phyloP scores from a whole-genome alignment of 2,113 vertebrate genomes.

The Petaurus breviceps region DNA sequence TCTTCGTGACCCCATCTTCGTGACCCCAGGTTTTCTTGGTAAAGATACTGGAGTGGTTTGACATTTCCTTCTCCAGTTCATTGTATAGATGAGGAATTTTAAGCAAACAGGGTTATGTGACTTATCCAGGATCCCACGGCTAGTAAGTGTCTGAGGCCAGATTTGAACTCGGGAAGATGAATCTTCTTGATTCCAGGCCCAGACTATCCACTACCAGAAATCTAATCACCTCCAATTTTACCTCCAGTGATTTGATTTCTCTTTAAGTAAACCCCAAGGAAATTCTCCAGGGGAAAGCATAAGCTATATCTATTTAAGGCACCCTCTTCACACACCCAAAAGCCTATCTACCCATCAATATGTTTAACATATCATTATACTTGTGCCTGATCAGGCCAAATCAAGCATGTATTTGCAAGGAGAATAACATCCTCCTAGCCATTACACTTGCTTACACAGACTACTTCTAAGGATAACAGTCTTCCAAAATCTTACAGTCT shows the following conservation, averaged over 20 bases:
- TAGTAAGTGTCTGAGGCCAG: background rate
- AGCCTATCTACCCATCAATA: background rate
- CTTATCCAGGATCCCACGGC: background rate
- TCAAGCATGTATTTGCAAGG: background rate
- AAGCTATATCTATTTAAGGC: background rate
- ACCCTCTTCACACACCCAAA: background rate
- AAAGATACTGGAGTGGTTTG: background rate
- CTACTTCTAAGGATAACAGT: background rate
- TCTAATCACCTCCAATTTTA: background rate
- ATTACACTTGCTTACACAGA: background rate
- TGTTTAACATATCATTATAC: background rate
- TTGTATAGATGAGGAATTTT: background rate
- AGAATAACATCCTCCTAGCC: constrained; percentile 2
- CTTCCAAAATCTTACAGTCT: background rate
- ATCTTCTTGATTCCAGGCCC: background rate
- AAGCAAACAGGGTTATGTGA: background rate
- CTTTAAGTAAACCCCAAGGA: background rate
- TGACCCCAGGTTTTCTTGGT: background rate
- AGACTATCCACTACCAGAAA: background rate
- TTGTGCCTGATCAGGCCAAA: background rate
- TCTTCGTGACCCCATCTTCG: background rate
- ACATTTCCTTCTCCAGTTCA: background rate
- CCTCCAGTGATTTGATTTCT: background rate
- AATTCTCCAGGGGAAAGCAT: background rate
- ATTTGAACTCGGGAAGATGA: background rate